Evolutionary conservation across 2,888 invertebrate genomes (phyloP).

Genomic region (Megalurothrips usitatus): DNA sequence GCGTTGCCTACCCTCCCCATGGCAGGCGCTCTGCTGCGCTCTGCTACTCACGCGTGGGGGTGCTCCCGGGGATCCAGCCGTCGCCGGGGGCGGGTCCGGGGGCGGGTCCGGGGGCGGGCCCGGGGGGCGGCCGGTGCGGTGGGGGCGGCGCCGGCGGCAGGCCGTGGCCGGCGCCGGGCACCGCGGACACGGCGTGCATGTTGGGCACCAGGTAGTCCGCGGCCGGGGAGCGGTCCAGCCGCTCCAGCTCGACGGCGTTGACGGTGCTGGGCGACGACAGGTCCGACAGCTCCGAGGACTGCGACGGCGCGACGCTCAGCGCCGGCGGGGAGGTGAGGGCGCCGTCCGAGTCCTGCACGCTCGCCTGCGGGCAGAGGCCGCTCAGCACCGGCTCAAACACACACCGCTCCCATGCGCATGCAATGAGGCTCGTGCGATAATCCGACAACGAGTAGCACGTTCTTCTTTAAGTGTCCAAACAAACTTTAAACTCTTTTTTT

Average conservation of each 20-base stretch:
- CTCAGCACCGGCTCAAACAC: too few relatives aligned
- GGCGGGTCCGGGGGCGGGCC: neutral
- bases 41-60: neutral
- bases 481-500: too few relatives aligned
- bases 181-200: neutral
- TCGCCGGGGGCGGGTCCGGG: neutral
- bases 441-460: too few relatives aligned
- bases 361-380: too few relatives aligned
- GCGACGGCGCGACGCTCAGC: neutral
- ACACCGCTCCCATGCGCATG: too few relatives aligned
- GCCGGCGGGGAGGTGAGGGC: neutral
- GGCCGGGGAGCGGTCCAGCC: neutral
- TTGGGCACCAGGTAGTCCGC: slow-evolving; percentile 19
- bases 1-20: neutral
- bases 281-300: neutral
- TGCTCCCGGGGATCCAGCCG: neutral
- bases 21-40: neutral
- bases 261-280: neutral
- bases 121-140: slow-evolving; percentile 3
- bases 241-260: neutral
- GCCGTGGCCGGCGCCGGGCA: neutral
- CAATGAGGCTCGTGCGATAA: too few relatives aligned
- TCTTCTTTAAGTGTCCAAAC: too few relatives aligned
- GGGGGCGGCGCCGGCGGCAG: neutral
- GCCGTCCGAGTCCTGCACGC: neutral